phyloP scores from a whole-genome alignment of 2,888 invertebrate species.

The Synanthedon vespiformis region DNA sequence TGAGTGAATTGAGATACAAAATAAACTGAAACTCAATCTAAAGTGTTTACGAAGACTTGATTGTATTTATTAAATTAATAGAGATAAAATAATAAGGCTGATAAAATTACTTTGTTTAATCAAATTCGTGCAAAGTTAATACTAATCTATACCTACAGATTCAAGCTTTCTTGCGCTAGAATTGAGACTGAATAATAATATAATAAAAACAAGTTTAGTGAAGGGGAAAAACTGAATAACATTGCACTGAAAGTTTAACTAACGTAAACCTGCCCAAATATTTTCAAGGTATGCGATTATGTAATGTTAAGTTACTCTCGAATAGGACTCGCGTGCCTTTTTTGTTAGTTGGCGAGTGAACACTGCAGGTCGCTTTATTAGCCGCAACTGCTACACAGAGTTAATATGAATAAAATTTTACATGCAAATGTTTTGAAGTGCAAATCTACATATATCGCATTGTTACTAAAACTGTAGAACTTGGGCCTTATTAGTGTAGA shows the following conservation, averaged over 20 bases:
- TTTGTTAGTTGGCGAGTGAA: background rate
- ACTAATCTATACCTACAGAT: too few species aligned
- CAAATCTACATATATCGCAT: background rate
- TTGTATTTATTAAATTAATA: too few species aligned
- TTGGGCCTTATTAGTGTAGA: background rate
- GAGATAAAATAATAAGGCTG: too few species aligned
- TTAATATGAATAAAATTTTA: background rate
- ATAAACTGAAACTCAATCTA: too few species aligned
- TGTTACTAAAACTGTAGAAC: background rate
- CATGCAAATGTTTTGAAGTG: background rate
- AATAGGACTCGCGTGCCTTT: background rate
- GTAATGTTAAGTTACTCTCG: background rate
- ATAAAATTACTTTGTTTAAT: too few species aligned
- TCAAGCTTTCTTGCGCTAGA: background rate
- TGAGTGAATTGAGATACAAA: too few species aligned
- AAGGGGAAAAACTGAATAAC: conserved; percentile 1
- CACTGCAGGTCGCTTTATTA: background rate
- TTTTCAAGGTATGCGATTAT: background rate
- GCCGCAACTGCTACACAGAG: background rate
- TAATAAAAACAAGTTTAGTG: conserved; percentile 8
- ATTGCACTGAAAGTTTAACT: background rate
- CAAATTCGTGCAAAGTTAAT: too few species aligned
- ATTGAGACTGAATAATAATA: conserved; percentile 1
- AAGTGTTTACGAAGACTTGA: too few species aligned
- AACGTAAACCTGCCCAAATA: background rate